Evolutionary conservation across 2,888 invertebrate genomes (phyloP).

Genomic region (Horisme vitalbata): DNA sequence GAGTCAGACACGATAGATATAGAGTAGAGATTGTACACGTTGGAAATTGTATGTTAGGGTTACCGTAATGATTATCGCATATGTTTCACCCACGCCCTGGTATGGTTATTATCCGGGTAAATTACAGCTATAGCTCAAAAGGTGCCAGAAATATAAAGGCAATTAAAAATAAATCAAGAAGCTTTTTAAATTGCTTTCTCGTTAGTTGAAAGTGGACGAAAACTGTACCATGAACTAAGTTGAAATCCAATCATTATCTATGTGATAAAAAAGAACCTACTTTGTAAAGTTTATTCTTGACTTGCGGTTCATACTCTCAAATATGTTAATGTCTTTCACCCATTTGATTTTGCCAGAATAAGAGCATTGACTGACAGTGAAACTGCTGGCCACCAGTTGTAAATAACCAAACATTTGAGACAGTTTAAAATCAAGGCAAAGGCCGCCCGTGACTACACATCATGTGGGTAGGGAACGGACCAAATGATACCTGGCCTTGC

Average conservation of each 20-base stretch:
- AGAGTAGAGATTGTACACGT: slow-evolving; percentile 3
- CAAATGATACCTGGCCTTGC: slow-evolving; percentile 17
- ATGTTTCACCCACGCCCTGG: neutral
- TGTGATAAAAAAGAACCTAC: too few relatives aligned
- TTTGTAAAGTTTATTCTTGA: too few relatives aligned
- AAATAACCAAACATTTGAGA: slow-evolving; percentile 24
- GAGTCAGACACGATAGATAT: slow-evolving; percentile 6
- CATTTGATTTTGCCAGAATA: too few relatives aligned
- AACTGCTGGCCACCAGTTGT: neutral
- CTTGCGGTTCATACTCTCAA: too few relatives aligned
- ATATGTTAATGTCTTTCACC: too few relatives aligned
- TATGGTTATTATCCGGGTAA: slow-evolving; percentile 1
- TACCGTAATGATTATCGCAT: neutral
- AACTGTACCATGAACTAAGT: too few relatives aligned
- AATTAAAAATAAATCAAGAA: slow-evolving; percentile 12
- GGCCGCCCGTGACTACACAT: slow-evolving; percentile 23
- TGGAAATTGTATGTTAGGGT: slow-evolving; percentile 2
- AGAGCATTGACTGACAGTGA: slow-evolving; percentile 1
- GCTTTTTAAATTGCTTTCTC: neutral
- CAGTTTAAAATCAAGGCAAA: slow-evolving; percentile 29
- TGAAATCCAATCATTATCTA: too few relatives aligned
- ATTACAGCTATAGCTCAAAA: neutral
- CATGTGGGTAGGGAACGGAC: slow-evolving; percentile 25
- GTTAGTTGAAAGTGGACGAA: neutral
- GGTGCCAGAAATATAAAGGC: neutral